Evolutionary conservation across 2,888 invertebrate species (phyloP), one percentile per base, ranked within the genome.

Genomic region (Leptura quadrifasciata): DNA sequence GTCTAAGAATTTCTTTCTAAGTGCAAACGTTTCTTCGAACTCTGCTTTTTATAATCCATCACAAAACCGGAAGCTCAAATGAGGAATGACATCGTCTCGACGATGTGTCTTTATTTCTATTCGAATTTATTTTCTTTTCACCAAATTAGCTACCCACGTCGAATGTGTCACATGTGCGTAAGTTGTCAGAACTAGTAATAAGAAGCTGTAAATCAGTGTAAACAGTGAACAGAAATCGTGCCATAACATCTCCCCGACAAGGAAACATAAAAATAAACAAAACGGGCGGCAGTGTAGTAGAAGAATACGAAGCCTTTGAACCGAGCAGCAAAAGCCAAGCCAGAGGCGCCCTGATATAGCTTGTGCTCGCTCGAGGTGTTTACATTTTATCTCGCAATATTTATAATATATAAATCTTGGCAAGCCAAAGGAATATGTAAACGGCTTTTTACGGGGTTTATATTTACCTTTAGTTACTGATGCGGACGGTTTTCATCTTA

Each of bases 201-300:
- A 65, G 64, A 72, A 65, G 65, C 54, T 65, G 31, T 72, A 72
- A 72, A 72, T 72, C 65, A 72, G 72, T 72, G 72, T 72, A 72
- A 72, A 72, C 72, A 72, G 61, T 72, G 72, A 65, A 65, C 65
- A 60, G 72, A 65, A 72, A 72, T 65, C 65, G 72, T 72, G 72
- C 72, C 65, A 65, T 55, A 65, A 47, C 72, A 72, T 64, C 54
- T 65, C 65, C 31, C 24, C 65, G 65, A 20, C 52, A 27, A 54
- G 47, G 72, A 65, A 65, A 65, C 65, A 27, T 72, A 65, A 72
- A 72, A 65, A 72, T 72, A 72, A 72, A 72, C 72, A 72, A 18
- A 65, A 72, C 72, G 3, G 52, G n/a, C 65, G 65, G 52, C n/a
- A 57, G 57, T 6, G 24, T 18, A 27, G 24, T 21, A 24, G 63